phyloP scores from a whole-genome alignment of 2,888 invertebrate species.

The Heliconius ethilla region DNA sequence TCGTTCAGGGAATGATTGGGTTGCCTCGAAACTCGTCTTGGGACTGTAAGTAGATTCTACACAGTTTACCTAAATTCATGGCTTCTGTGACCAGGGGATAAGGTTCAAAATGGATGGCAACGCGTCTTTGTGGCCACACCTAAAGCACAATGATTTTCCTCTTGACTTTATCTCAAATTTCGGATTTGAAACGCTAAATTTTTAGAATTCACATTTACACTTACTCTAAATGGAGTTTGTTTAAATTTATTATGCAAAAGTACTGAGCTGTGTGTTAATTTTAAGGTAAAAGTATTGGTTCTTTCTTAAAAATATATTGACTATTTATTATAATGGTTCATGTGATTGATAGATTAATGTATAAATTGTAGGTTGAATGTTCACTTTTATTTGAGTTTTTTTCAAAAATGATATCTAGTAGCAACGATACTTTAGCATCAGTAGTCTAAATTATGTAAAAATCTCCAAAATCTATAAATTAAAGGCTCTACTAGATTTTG shows the following conservation, averaged over 20 bases:
- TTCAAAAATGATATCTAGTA: too few relatives aligned
- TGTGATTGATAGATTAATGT: background rate
- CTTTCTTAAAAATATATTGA: background rate
- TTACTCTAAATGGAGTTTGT: slow-evolving; percentile 23
- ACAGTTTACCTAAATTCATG: slow-evolving; percentile 40
- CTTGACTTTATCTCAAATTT: slow-evolving; percentile 48
- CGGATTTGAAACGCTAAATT: slow-evolving; percentile 44
- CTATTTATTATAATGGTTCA: too few relatives aligned
- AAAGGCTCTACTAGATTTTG: slow-evolving; percentile 8
- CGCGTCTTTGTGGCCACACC: slow-evolving; percentile 40
- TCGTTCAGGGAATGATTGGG: slow-evolving; percentile 70
- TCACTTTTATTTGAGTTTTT: background rate
- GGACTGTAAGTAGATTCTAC: slow-evolving; percentile 52
- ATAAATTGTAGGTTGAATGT: too few relatives aligned
- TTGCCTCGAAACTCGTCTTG: slow-evolving; percentile 58
- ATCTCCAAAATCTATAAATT: background rate
- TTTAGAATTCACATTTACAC: slow-evolving; percentile 35
- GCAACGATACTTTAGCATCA: background rate
- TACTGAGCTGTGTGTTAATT: background rate
- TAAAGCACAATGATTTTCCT: slow-evolving; percentile 50
- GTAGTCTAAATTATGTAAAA: background rate
- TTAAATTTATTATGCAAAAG: slow-evolving; percentile 22
- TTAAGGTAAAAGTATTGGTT: background rate
- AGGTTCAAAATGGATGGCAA: slow-evolving; percentile 31
- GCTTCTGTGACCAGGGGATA: slow-evolving; percentile 25